These are phyloP conservation scores for Pyxicephalus adspersus DNA, from an alignment of 2,113 vertebrate genomes.

Conservation along the genomic window DNA sequence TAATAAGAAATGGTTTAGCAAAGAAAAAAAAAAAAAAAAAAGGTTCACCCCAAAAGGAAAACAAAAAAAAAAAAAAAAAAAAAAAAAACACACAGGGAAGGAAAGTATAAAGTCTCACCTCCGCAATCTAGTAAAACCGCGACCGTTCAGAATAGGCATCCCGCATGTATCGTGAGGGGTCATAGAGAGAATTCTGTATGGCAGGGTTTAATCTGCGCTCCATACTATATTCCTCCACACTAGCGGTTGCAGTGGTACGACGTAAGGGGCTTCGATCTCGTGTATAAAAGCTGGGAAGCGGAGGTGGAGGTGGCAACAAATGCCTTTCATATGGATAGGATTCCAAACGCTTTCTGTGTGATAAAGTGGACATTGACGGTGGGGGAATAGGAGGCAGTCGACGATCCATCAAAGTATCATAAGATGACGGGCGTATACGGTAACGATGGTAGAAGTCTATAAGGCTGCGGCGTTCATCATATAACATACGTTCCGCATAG, in stretches of 20 bases:
- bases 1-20: background rate
- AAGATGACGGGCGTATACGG: slow-evolving; percentile 86
- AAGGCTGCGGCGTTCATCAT: slow-evolving; percentile 86
- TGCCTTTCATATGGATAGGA: slow-evolving; percentile 84
- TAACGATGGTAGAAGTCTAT: slow-evolving; percentile 98
- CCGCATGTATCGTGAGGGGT: slow-evolving; percentile 81
- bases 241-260: slow-evolving; percentile 72
- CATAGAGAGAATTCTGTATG: slow-evolving; percentile 82
- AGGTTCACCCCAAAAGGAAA: background rate
- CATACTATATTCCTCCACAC: slow-evolving; percentile 81
- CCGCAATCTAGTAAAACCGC: slow-evolving; percentile 67
- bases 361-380: slow-evolving; percentile 71
- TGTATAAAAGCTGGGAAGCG: slow-evolving; percentile 78
- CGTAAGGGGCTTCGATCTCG: slow-evolving; percentile 94
- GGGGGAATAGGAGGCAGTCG: slow-evolving; percentile 82
- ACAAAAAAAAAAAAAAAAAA: background rate
- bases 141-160: slow-evolving; percentile 82
- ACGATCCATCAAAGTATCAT: slow-evolving; percentile 86
- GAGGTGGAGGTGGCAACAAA: slow-evolving; percentile 79
- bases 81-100: background rate
- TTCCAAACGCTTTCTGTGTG: slow-evolving; percentile 76
- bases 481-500: slow-evolving; percentile 85
- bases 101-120: slow-evolving; percentile 43
- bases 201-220: slow-evolving; percentile 84
- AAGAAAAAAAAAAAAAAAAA: background rate